Evolutionary conservation across 2,888 invertebrate genomes (phyloP), one percentile per base, ranked within the genome.

Genomic region (Metellina segmentata): DNA sequence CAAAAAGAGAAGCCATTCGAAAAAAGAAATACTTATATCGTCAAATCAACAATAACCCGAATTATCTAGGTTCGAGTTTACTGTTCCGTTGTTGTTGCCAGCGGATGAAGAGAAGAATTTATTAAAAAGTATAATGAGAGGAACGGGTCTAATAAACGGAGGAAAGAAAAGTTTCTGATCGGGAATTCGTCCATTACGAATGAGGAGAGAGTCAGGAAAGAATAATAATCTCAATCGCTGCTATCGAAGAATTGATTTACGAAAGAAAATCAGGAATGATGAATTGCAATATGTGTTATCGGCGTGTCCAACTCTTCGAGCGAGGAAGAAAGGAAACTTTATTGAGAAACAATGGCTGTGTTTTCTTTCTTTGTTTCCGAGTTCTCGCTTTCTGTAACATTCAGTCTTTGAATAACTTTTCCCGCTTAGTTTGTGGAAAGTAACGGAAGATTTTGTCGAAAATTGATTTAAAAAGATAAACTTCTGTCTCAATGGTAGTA

Each of bases 211-310:
- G 51, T 48, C 20, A 79, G 77, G 77, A 69, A 81, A 86, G 85
- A 91, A 90, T 90, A 90, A 91, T 86, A 86, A 91, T 81, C 86
- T 85, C 81, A 91, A 86, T 85, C 72, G 81, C 77, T 34, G 70
- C 77, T 71, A 91, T 91, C 90, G 90, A 86, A 69, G 86, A 91
- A 91, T 91, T 91, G 90, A 91, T 91, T 91, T 91, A 81, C 19
- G 75, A 70, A 86, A 81, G 81, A 91, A 91, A 91, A 86, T 91
- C 90, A 91, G 81, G 82, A 91, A 86, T 91, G 90, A 91, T 91
- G 90, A 91, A 91, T 91, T 86, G 90, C 90, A 91, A 91, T 91
- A 86, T 86, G 90, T 91, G 90, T 91, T 91, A 91, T 91, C 90
- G 86, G 86, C 69, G 77, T 91, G 90, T 91, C 90, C 52, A 77